Evolutionary conservation across 2,888 invertebrate species (phyloP).

Genomic region (Steinernema carpocapsae): DNA sequence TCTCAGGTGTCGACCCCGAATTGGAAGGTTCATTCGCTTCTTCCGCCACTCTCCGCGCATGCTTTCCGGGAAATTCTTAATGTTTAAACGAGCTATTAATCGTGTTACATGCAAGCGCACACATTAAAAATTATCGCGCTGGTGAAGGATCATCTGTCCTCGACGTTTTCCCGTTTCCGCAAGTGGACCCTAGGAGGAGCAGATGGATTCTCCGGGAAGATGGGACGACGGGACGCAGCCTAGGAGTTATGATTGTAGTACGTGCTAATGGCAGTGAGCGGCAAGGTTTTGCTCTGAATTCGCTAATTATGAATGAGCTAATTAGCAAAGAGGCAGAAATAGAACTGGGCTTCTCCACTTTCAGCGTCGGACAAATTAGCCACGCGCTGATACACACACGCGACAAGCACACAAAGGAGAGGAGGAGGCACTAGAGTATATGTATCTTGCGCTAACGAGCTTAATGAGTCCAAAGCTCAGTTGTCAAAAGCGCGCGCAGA

Average conservation of each 20-base stretch:
- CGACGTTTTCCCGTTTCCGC: neutral
- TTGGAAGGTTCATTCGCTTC: neutral
- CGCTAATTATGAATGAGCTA: slow-evolving; percentile 27
- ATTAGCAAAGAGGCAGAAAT: slow-evolving; percentile 29
- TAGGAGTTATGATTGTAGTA: too few relatives aligned
- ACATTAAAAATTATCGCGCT: neutral
- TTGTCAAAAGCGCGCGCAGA: too few relatives aligned
- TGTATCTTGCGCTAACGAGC: too few relatives aligned
- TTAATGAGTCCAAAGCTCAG: too few relatives aligned
- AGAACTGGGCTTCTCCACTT: neutral
- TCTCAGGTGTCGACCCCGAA: too few relatives aligned
- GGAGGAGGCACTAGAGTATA: too few relatives aligned
- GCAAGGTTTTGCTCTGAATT: too few relatives aligned
- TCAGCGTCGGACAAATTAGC: slow-evolving; percentile 13
- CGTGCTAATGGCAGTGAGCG: too few relatives aligned
- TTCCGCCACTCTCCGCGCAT: neutral
- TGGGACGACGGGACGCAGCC: too few relatives aligned
- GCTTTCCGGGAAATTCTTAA: slow-evolving; percentile 16
- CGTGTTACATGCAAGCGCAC: slow-evolving; percentile 12
- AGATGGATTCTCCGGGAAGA: too few relatives aligned
- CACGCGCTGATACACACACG: neutral
- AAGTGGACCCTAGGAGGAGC: too few relatives aligned
- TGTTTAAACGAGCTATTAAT: slow-evolving; percentile 10
- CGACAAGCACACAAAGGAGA: too few relatives aligned
- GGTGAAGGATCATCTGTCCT: neutral